Base-by-base conservation (phyloP, 1,140 invertebrate genomes). In the Lamellibrachia luymesi region DNA sequence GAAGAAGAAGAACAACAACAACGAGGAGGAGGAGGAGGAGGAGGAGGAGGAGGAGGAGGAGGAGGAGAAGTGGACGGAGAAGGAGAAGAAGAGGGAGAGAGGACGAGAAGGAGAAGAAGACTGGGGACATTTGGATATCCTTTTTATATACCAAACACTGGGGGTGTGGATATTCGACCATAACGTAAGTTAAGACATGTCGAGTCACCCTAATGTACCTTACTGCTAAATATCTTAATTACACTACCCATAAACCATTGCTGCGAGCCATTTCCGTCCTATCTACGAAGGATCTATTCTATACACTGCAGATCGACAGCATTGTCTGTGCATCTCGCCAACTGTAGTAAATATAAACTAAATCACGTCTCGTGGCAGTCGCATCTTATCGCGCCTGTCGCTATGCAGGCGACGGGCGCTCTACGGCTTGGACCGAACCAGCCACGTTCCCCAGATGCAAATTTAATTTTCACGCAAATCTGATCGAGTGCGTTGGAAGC, bases 401-500 rank as follows among this genome's bases (percentile, higher is more conserved):
- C 13, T 80, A 80, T 80, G 64, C 25, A 80, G 64, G 64, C 64
- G 64, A 80, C 7, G 4, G 64, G 5, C 64, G 64, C 13, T 80
- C 64, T 80, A 80, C 64, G 64, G 25, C 64, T 8, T 80, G 13
- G 64, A 10, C 2, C 4, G 13, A 80, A 80, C 64, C 25, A 10
- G 64, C 25, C 64, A 22, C 13, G 64, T 80, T 80, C 64, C 64
- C 64, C 64, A 22, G 64, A 80, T 22, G 64, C 64, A 80, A 80
- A 80, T 80, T 80, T 22, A 80, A 80, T 80, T 80, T 80, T 80
- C 64, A 80, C 64, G 64, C 64, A 80, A 80, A 80, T 80, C 64
- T 80, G 64, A 80, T 80, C 64, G 13, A 38, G 64, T 22, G 64
- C 64, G 64, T 22, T 10, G 64, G 17, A 22, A 80, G 64, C 64